These are phyloP conservation scores for Lymantria monacha DNA, from an alignment of 2,888 invertebrate species.

Conservation along the genomic window DNA sequence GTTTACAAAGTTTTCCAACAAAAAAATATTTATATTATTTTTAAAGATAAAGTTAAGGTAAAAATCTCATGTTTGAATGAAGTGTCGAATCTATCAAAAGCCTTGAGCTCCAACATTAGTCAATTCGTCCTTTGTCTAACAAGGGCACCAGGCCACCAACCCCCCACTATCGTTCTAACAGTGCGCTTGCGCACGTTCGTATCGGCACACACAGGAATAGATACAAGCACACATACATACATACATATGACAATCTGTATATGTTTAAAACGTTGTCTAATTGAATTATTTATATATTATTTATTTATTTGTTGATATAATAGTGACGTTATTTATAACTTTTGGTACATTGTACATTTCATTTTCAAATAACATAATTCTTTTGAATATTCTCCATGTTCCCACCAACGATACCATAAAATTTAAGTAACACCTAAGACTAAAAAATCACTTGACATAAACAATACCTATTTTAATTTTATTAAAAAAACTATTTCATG, in stretches of 20 bases:
- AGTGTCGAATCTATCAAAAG: slow-evolving; percentile 26
- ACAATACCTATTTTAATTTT: no score
- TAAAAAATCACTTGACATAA: no score
- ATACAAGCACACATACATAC: slow-evolving; percentile 1
- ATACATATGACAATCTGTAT: background rate
- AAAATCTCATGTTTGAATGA: slow-evolving; percentile 1
- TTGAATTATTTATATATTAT: background rate
- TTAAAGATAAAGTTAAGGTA: background rate
- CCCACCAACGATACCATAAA: no score
- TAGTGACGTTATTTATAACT: background rate
- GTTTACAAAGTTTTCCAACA: no score
- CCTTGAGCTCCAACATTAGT: slow-evolving; percentile 29
- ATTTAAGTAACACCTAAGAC: no score
- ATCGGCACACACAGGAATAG: slow-evolving; percentile 11
- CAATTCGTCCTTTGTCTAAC: slow-evolving; percentile 76
- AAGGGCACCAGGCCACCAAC: slow-evolving; percentile 76
- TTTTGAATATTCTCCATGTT: no score
- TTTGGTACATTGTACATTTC: no score
- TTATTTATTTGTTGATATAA: background rate
- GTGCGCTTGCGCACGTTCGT: slow-evolving; percentile 37
- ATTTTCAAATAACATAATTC: no score
- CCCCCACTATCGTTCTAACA: slow-evolving; percentile 69
- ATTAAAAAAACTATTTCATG: no score
- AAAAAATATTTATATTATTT: no score
- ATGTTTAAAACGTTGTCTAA: slow-evolving; percentile 1